A percentile compares a stretch with the other conserved stretches of the same genome.
phyloP scores from a whole-genome alignment of 2,797 vertebrate genomes.

The Sebastolobus alascanus region DNA sequence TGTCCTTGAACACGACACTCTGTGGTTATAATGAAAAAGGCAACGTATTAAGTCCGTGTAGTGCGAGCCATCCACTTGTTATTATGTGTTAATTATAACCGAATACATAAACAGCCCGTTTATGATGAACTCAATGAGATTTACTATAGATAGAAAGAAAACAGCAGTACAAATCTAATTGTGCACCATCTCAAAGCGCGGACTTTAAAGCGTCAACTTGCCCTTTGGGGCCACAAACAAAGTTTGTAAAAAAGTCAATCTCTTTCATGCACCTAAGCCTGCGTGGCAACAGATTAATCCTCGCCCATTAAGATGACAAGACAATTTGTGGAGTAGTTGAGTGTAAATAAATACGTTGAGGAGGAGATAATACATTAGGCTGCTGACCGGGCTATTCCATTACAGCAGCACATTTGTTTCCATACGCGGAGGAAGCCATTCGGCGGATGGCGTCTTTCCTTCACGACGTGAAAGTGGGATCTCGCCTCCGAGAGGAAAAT shows the following conservation, averaged over 20 bases:
- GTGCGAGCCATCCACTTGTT: slow-evolving; percentile 13
- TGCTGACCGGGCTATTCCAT: slow-evolving; percentile 86
- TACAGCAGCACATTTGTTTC: slow-evolving; percentile 88
- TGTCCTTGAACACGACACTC: slow-evolving; percentile 78
- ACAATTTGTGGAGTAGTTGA: slow-evolving; percentile 89
- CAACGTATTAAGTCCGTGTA: slow-evolving; percentile 22
- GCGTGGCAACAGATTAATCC: slow-evolving; percentile 88
- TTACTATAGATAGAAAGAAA: slow-evolving; percentile 20
- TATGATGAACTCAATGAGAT: slow-evolving; percentile 24
- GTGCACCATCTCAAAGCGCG: slow-evolving; percentile 13
- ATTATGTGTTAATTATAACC: slow-evolving; percentile 44
- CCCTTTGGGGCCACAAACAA: slow-evolving; percentile 78
- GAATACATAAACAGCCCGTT: slow-evolving; percentile 18
- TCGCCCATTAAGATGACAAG: slow-evolving; percentile 88
- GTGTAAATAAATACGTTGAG: slow-evolving; percentile 90
- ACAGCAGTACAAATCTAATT: slow-evolving; percentile 1
- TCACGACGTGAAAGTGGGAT: slow-evolving; percentile 82
- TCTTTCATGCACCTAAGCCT: slow-evolving; percentile 84
- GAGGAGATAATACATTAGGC: slow-evolving; percentile 89
- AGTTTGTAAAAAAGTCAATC: slow-evolving; percentile 82
- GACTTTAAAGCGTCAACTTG: slow-evolving; percentile 69
- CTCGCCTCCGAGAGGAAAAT: slow-evolving; percentile 80
- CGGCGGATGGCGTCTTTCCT: slow-evolving; percentile 75
- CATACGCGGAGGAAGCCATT: slow-evolving; percentile 80
- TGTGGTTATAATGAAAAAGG: slow-evolving; percentile 59